Evolutionary conservation across 2,797 vertebrate genomes (phyloP).

Genomic region (Pampus argenteus): DNA sequence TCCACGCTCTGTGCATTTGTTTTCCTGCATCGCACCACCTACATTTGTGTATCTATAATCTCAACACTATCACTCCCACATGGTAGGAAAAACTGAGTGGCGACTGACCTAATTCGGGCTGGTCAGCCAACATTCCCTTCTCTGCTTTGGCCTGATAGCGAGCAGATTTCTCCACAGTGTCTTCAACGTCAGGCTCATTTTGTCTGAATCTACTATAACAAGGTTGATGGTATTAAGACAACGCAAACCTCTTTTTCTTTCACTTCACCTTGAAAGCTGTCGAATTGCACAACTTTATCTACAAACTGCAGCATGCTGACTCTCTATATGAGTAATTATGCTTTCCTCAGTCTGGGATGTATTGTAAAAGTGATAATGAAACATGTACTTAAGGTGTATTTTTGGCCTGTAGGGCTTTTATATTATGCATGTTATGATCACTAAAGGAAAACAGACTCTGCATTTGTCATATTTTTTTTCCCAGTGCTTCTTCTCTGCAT

Average conservation of each 20-base stretch:
- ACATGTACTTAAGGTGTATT: not conserved
- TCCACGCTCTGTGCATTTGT: not conserved
- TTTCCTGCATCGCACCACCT: constrained; percentile 20
- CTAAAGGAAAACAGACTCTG: not conserved
- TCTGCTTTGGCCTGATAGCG: constrained; percentile 43
- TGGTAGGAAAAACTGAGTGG: constrained; percentile 61
- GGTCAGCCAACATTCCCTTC: constrained; percentile 51
- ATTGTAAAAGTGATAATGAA: constrained; percentile 8
- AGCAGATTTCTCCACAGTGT: constrained; percentile 39
- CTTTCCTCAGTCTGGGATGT: constrained; percentile 1
- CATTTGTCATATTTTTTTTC: not conserved
- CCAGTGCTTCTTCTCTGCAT: too few relatives aligned
- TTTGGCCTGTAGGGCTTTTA: not conserved
- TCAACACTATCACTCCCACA: constrained; percentile 54
- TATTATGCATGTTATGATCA: not conserved
- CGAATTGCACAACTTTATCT: constrained; percentile 18
- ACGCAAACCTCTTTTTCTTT: constrained; percentile 13
- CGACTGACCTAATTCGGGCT: constrained; percentile 56
- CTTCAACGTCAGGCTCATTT: constrained; percentile 34
- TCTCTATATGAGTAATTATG: constrained; percentile 9
- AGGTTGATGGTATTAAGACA: constrained; percentile 9
- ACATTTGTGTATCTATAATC: constrained; percentile 25
- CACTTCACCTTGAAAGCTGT: constrained; percentile 22
- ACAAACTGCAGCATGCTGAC: not conserved
- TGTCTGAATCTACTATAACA: constrained; percentile 31